These are phyloP conservation scores for Cetoscarus ocellatus DNA, from an alignment of 2,797 vertebrate genomes.

Conservation along the genomic window DNA sequence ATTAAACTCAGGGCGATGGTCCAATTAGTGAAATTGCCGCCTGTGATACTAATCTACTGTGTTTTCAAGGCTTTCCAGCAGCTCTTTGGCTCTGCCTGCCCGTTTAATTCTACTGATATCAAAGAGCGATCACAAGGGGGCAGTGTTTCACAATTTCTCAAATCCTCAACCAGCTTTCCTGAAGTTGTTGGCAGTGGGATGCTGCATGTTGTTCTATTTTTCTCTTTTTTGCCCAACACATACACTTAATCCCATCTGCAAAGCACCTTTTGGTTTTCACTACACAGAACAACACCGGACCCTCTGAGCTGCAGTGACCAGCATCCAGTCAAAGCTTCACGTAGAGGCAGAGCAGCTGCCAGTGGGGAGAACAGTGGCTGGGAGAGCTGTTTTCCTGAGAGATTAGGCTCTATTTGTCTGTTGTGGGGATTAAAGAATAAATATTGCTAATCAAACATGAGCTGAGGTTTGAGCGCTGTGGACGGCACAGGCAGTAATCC, in stretches of 20 bases:
- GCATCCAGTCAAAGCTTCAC: constrained; percentile 47
- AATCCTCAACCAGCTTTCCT: constrained; percentile 24
- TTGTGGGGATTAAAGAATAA: constrained; percentile 57
- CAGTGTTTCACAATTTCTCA: constrained; percentile 73
- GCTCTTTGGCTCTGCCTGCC: constrained; percentile 18
- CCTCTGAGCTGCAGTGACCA: constrained; percentile 43
- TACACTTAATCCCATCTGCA: constrained; percentile 57
- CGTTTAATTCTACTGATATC: constrained; percentile 23
- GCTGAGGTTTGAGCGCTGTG: constrained; percentile 49
- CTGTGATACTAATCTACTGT: constrained; percentile 23
- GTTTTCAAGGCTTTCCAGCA: constrained; percentile 20
- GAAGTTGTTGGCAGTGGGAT: constrained; percentile 29
- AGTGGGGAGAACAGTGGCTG: constrained; percentile 36
- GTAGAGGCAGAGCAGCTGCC: constrained; percentile 46
- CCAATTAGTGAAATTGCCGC: constrained; percentile 25
- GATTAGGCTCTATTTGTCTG: constrained; percentile 62
- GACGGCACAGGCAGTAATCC: constrained; percentile 23
- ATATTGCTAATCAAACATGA: constrained; percentile 67
- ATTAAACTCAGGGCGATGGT: constrained; percentile 19
- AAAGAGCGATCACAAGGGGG: constrained; percentile 73
- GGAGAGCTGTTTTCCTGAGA: constrained; percentile 49
- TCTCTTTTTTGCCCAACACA: constrained; percentile 41
- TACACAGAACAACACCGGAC: constrained; percentile 45
- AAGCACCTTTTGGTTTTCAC: constrained; percentile 42
- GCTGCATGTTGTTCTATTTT: constrained; percentile 28